phyloP scores from a whole-genome alignment of 2,888 invertebrate species.

The Diploptera punctata region DNA sequence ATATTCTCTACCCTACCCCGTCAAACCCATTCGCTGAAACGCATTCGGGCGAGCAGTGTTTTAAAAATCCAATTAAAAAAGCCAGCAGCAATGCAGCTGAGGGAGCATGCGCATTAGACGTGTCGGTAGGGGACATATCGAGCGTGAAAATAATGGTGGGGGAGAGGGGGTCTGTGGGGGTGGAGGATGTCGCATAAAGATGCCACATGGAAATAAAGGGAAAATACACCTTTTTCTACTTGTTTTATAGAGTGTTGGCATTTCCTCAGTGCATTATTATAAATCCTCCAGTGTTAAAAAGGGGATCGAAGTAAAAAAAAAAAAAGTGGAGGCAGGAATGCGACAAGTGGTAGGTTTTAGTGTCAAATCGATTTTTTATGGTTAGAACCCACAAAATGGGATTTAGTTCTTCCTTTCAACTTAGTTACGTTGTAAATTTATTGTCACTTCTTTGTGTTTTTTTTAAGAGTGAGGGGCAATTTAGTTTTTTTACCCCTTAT shows the following conservation, averaged over 20 bases:
- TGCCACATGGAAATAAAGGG: constrained; percentile 12
- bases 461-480: no score
- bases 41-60: constrained; percentile 34
- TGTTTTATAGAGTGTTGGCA: constrained; percentile 7
- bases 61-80: constrained; percentile 39
- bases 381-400: neutral
- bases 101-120: neutral
- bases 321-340: no score
- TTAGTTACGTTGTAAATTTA: neutral
- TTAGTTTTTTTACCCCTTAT: no score
- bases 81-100: constrained; percentile 21
- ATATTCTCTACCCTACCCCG: neutral
- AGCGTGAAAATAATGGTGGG: constrained; percentile 31
- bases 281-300: neutral
- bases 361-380: neutral
- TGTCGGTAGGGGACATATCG: constrained; percentile 22
- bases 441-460: no score
- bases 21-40: constrained; percentile 32
- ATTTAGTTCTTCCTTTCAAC: neutral
- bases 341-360: no score
- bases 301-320: no score
- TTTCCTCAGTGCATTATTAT: neutral
- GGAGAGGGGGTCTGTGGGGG: neutral
- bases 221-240: neutral
- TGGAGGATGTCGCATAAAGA: constrained; percentile 5